Conservation (phyloP, 1,140 invertebrate species). For the Habropoda laboriosa region DNA sequence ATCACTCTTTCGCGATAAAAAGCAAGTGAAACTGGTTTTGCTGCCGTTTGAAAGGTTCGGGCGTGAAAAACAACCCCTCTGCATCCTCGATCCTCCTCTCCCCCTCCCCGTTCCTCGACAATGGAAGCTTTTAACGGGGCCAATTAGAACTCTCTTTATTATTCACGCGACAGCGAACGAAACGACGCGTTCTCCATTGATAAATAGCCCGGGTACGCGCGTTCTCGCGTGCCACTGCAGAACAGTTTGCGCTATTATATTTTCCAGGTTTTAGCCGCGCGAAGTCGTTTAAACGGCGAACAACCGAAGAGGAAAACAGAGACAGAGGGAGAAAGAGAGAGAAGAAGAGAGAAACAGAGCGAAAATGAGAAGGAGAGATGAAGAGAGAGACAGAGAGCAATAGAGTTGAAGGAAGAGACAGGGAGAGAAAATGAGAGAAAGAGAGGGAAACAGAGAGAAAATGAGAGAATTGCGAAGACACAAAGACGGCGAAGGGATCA, state of each 20-base stretch:
- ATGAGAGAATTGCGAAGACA: too few relatives aligned
- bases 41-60: too few relatives aligned
- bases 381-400: too few relatives aligned
- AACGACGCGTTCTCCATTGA: conserved; percentile 8
- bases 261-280: not conserved
- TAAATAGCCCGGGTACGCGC: not conserved
- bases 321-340: too few relatives aligned
- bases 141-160: not conserved
- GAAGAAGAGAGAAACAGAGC: too few relatives aligned
- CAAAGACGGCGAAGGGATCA: not conserved
- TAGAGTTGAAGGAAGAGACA: too few relatives aligned
- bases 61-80: too few relatives aligned
- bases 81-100: not conserved
- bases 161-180: not conserved
- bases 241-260: too few relatives aligned
- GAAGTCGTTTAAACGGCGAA: not conserved
- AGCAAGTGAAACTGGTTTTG: too few relatives aligned
- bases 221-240: not conserved
- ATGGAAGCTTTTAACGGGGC: not conserved
- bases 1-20: not conserved
- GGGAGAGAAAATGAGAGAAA: too few relatives aligned
- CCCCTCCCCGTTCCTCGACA: not conserved
- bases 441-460: too few relatives aligned
- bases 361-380: too few relatives aligned
- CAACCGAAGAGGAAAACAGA: not conserved